These are phyloP conservation scores for Thalassoma bifasciatum DNA, from an alignment of 2,113 vertebrate genomes.

Conservation along the genomic window DNA sequence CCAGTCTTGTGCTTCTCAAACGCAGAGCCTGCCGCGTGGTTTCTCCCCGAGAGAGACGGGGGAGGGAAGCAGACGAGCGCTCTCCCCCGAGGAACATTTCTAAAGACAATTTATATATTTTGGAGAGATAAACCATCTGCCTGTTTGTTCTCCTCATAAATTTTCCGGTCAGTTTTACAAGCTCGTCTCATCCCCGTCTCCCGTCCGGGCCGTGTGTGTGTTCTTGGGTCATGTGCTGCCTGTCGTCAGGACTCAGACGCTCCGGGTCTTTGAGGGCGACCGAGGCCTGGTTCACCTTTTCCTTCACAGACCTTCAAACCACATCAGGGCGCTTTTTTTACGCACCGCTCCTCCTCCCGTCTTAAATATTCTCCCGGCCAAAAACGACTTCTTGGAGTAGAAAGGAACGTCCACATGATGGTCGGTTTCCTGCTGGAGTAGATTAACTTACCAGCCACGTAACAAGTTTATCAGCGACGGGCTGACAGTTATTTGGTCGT, in stretches of 20 bases:
- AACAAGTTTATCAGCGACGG: slow-evolving; percentile 47
- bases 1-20: slow-evolving; percentile 70
- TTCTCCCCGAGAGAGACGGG: slow-evolving; percentile 60
- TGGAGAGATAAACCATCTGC: slow-evolving; percentile 83
- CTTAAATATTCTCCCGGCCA: slow-evolving; percentile 61
- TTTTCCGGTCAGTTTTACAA: slow-evolving; percentile 78
- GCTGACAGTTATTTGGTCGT: slow-evolving; percentile 40
- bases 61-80: slow-evolving; percentile 65
- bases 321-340: neutral
- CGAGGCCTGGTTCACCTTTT: slow-evolving; percentile 1
- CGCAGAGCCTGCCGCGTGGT: slow-evolving; percentile 56
- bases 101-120: slow-evolving; percentile 84
- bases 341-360: slow-evolving; percentile 24
- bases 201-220: slow-evolving; percentile 49
- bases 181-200: slow-evolving; percentile 72
- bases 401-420: slow-evolving; percentile 45
- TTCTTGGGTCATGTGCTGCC: slow-evolving; percentile 38
- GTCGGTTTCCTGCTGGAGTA: slow-evolving; percentile 56
- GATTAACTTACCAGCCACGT: slow-evolving; percentile 59
- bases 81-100: slow-evolving; percentile 80
- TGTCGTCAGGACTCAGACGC: slow-evolving; percentile 40
- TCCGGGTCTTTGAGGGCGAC: slow-evolving; percentile 42
- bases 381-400: slow-evolving; percentile 32
- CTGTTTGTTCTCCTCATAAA: slow-evolving; percentile 76
- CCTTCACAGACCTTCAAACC: neutral